A percentile compares a stretch with the other conserved stretches of the same genome.
Conservation (phyloP, 2,797 vertebrate species). For the Dallia pectoralis region DNA sequence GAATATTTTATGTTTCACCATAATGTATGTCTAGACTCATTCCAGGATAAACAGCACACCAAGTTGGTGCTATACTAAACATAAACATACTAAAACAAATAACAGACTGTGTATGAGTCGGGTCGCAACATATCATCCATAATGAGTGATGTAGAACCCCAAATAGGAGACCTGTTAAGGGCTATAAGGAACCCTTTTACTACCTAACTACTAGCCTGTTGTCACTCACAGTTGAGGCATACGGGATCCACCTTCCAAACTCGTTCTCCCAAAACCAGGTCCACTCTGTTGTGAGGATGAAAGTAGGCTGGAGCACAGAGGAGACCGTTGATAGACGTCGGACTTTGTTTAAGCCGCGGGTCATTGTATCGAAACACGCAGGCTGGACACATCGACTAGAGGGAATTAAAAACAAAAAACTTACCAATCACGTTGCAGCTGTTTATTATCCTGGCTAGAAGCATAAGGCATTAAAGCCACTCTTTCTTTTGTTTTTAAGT, state of each 20-base stretch:
- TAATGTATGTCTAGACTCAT: neutral
- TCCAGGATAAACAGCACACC: too few species aligned
- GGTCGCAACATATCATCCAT: too few species aligned
- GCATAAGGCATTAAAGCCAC: neutral
- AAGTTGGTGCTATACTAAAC: too few species aligned
- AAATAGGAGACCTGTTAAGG: too few species aligned
- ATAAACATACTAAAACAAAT: too few species aligned
- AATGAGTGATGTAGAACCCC: too few species aligned
- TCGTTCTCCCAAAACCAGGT: constrained; percentile 77
- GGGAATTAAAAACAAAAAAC: constrained; percentile 4
- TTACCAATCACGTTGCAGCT: neutral
- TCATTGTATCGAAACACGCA: constrained; percentile 73
- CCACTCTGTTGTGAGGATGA: constrained; percentile 73
- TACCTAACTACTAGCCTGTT: too few species aligned
- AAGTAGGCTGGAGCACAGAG: constrained; percentile 56
- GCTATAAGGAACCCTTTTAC: too few species aligned
- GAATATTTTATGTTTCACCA: neutral
- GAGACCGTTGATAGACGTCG: constrained; percentile 68
- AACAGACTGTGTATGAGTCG: too few species aligned
- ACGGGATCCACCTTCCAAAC: constrained; percentile 62
- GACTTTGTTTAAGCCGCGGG: constrained; percentile 21
- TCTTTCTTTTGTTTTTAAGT: too few species aligned
- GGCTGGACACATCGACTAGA: constrained; percentile 35
- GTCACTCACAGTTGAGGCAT: constrained; percentile 63
- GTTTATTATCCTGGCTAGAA: neutral